phyloP scores from a whole-genome alignment of 2,888 invertebrate genomes.

The Shargacucullia verbasci region DNA sequence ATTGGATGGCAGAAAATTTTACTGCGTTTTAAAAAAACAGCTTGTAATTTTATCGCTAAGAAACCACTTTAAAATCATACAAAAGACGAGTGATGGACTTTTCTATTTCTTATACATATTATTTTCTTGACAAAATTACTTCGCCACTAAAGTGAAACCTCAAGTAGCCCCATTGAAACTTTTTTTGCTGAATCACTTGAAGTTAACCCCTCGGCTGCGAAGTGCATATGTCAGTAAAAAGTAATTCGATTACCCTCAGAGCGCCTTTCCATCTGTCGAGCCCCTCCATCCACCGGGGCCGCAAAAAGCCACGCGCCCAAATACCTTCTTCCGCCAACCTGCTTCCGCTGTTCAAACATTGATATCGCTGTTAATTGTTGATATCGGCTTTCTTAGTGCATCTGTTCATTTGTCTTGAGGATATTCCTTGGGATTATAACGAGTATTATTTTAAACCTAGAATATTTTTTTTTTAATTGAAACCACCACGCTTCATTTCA shows the following conservation, averaged over 20 bases:
- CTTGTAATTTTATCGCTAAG: slow-evolving; percentile 1
- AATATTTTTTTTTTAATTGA: too few species aligned
- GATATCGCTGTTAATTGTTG: slow-evolving; percentile 54
- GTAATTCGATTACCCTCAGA: slow-evolving; percentile 70
- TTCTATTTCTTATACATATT: slow-evolving; percentile 7
- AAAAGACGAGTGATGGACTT: slow-evolving; percentile 6
- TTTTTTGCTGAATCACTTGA: slow-evolving; percentile 63
- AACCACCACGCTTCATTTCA: too few species aligned
- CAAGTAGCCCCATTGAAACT: slow-evolving; percentile 36
- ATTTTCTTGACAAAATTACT: slow-evolving; percentile 18
- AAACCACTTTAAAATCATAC: slow-evolving; percentile 1
- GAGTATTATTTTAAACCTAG: too few species aligned
- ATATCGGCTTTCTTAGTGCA: slow-evolving; percentile 55
- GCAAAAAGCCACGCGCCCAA: slow-evolving; percentile 79
- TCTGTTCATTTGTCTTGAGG: slow-evolving; percentile 36
- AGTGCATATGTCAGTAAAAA: slow-evolving; percentile 59
- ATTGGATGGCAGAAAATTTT: slow-evolving; percentile 18
- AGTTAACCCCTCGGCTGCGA: slow-evolving; percentile 57
- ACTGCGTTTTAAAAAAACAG: slow-evolving; percentile 8
- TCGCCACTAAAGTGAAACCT: slow-evolving; percentile 43
- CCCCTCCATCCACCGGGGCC: slow-evolving; percentile 62
- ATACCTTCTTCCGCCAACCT: slow-evolving; percentile 78
- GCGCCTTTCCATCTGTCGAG: slow-evolving; percentile 74
- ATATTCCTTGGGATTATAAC: slow-evolving; percentile 3
- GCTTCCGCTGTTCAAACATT: slow-evolving; percentile 74